A percentile compares a stretch with the other conserved stretches of the same genome.
Conservation (phyloP, 2,888 invertebrate genomes). For the Caenorhabditis sp. region DNA sequence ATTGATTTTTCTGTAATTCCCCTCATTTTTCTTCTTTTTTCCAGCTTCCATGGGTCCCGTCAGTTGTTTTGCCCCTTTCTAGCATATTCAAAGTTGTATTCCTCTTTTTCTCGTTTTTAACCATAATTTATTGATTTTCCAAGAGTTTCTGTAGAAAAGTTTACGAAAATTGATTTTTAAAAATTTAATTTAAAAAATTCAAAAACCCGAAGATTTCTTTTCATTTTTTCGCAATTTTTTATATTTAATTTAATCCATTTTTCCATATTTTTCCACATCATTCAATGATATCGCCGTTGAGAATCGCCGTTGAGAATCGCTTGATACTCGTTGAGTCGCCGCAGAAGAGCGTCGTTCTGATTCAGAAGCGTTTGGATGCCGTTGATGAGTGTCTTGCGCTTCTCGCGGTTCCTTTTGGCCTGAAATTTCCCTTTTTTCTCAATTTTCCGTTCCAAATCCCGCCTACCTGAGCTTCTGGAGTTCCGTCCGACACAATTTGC, state of each 20-base stretch:
- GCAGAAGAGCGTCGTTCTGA: conserved; percentile 74
- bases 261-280: conserved; percentile 11
- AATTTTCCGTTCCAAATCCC: too few relatives aligned
- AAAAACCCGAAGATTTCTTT: conserved; percentile 24
- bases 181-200: background rate
- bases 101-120: conserved; percentile 4
- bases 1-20: conserved; percentile 36
- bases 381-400: conserved; percentile 76
- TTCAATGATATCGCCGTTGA: conserved; percentile 65
- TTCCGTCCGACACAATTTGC: conserved; percentile 70
- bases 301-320: conserved; percentile 59
- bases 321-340: conserved; percentile 68
- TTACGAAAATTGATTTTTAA: too few relatives aligned
- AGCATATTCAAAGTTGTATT: conserved; percentile 27
- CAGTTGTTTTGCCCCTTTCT: conserved; percentile 33
- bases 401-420: conserved; percentile 78
- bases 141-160: background rate
- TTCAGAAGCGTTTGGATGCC: conserved; percentile 78
- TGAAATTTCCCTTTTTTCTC: conserved; percentile 31
- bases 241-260: too few relatives aligned
- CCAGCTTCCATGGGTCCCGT: conserved; percentile 32
- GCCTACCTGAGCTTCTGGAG: conserved; percentile 69
- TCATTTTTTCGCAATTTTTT: background rate
- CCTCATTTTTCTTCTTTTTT: conserved; percentile 17
- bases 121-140: conserved; percentile 50